A percentile compares a stretch with the other conserved stretches of the same genome.
These are phyloP conservation scores for Malacoraja senta DNA, from an alignment of 2,797 vertebrate species.

Conservation along the genomic window DNA sequence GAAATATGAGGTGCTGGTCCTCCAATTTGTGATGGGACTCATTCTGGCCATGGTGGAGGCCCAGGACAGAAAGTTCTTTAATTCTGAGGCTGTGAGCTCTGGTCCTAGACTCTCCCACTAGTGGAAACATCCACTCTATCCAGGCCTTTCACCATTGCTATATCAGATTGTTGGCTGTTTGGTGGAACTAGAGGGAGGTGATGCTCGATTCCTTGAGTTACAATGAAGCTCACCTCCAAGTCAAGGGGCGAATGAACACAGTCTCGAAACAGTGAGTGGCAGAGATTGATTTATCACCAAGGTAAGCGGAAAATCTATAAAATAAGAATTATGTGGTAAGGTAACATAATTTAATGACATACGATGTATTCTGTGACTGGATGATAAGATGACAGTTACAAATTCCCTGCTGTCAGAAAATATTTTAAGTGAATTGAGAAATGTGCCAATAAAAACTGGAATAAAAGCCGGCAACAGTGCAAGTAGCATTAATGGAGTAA, in stretches of 20 bases:
- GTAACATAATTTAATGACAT: conserved; percentile 12
- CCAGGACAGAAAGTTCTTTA: no score
- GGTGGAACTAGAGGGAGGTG: not conserved
- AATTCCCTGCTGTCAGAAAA: not conserved
- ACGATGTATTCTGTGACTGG: not conserved
- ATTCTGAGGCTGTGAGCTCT: no score
- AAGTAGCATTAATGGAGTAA: not conserved
- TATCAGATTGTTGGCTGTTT: not conserved
- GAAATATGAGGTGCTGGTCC: no score
- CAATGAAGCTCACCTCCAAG: not conserved
- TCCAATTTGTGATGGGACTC: no score
- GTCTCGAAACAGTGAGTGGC: not conserved
- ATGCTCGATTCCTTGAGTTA: not conserved
- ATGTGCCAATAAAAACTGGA: not conserved
- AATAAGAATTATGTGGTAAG: conserved; percentile 24
- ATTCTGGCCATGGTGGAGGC: no score
- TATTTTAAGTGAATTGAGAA: conserved; percentile 14
- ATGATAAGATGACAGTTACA: not conserved
- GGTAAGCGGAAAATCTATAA: not conserved
- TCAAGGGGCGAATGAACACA: not conserved
- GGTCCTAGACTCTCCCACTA: no score
- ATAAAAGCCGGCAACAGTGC: not conserved
- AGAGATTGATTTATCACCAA: not conserved
- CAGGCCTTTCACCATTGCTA: no score
- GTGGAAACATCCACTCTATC: no score